Percentiles rank a stretch among this genome's conserved stretches.
Evolutionary conservation across 1,140 invertebrate genomes (phyloP).

Genomic region (Melanaphis sacchari): DNA sequence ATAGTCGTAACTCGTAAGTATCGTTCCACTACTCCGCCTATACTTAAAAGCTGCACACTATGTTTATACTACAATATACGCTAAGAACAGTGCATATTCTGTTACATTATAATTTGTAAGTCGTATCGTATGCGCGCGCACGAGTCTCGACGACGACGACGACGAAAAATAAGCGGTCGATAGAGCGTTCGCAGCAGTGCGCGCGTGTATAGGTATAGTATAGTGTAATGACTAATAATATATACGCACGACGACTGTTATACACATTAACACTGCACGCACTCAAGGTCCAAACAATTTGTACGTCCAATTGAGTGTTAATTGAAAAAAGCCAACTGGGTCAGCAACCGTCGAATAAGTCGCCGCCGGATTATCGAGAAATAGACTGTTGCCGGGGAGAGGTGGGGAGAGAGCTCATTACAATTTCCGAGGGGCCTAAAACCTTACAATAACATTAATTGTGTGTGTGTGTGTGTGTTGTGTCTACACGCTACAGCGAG

Average conservation of each 20-base stretch:
- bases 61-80: not conserved
- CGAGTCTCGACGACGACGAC: not conserved
- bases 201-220: not conserved
- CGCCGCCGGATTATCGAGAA: not conserved
- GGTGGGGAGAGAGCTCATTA: not conserved
- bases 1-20: not conserved
- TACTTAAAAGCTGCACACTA: not conserved
- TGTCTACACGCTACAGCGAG: not conserved
- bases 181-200: not conserved
- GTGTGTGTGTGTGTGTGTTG: no score
- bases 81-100: not conserved
- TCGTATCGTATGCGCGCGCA: not conserved
- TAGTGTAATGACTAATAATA: not conserved
- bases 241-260: not conserved
- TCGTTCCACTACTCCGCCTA: not conserved
- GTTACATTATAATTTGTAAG: not conserved
- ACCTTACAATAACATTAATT: not conserved
- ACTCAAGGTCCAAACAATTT: slow-evolving; percentile 49
- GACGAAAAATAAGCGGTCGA: not conserved
- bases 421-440: not conserved
- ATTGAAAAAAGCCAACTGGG: slow-evolving; percentile 37
- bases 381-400: not conserved
- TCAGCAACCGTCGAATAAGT: slow-evolving; percentile 25
- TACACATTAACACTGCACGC: not conserved
- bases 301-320: slow-evolving; percentile 39